phyloP scores from a whole-genome alignment of 2,113 vertebrate species.

The Alectura lathami region DNA sequence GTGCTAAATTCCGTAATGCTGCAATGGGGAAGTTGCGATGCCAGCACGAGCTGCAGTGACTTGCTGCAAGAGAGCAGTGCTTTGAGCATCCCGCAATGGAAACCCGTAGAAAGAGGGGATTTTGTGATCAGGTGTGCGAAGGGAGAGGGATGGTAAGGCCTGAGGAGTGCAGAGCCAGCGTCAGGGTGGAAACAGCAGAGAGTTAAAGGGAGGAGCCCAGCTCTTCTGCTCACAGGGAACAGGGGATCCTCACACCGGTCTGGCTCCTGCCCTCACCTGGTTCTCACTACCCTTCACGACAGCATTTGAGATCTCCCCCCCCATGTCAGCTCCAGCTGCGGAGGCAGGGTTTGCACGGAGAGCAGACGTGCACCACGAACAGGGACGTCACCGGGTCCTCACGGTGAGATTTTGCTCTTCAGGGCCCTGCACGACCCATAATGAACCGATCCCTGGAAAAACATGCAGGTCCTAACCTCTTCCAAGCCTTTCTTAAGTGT shows the following conservation, averaged over 20 bases:
- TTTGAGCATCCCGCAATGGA: background rate
- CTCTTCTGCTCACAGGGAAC: background rate
- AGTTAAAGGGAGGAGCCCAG: background rate
- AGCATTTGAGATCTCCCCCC: no score
- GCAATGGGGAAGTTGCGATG: accelerated
- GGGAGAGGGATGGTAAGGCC: background rate
- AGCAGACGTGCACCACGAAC: no score
- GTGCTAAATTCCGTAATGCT: background rate
- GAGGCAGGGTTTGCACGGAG: no score
- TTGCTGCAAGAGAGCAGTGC: accelerated
- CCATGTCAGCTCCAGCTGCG: no score
- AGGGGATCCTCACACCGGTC: no score
- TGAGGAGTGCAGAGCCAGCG: accelerated
- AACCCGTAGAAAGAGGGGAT: background rate
- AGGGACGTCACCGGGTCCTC: no score
- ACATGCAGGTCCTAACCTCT: background rate
- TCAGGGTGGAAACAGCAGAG: background rate
- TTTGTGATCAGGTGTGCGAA: accelerated
- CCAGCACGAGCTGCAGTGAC: background rate
- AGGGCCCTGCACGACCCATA: no score
- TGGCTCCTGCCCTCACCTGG: no score
- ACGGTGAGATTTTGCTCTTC: background rate
- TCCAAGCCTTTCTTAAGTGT: background rate
- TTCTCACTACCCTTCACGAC: no score
- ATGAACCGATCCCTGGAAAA: background rate